Conservation (phyloP, 1,140 invertebrate species). For the Caerostris extrusa region DNA sequence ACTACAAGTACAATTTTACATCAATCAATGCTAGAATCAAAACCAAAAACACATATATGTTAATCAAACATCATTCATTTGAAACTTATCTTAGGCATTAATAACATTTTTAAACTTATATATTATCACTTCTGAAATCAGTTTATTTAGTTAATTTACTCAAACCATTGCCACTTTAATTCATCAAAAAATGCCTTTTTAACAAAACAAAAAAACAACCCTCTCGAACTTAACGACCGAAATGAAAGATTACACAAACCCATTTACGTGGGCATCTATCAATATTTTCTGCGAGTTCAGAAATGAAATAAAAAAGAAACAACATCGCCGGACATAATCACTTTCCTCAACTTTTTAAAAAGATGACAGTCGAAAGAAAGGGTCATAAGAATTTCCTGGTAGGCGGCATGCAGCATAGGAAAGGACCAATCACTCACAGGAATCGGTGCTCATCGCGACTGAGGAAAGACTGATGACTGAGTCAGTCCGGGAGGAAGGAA, state of each 20-base stretch:
- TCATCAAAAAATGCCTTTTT: too few species aligned
- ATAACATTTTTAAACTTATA: too few species aligned
- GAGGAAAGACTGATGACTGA: slow-evolving; percentile 41
- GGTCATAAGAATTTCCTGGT: slow-evolving; percentile 41
- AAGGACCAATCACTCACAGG: slow-evolving; percentile 30
- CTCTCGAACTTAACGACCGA: not conserved
- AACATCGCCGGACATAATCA: slow-evolving; percentile 30
- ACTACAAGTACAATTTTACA: too few species aligned
- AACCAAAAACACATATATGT: too few species aligned
- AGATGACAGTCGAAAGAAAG: slow-evolving; percentile 9
- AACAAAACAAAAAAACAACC: too few species aligned
- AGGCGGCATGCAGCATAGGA: slow-evolving; percentile 5
- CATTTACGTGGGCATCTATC: not conserved
- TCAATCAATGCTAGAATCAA: too few species aligned
- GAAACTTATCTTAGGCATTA: too few species aligned
- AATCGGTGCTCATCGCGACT: slow-evolving; percentile 46
- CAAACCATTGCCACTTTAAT: too few species aligned
- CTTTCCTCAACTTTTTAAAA: slow-evolving; percentile 26
- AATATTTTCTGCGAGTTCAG: not conserved
- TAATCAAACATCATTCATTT: too few species aligned
- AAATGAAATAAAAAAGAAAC: not conserved
- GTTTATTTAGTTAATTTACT: too few species aligned
- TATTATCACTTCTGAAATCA: too few species aligned
- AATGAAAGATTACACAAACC: slow-evolving; percentile 12
- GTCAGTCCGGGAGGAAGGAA: not conserved